Evolutionary conservation across 2,888 invertebrate genomes (phyloP), one percentile per base, ranked within the genome.

Genomic region (Ellobium chinense): DNA sequence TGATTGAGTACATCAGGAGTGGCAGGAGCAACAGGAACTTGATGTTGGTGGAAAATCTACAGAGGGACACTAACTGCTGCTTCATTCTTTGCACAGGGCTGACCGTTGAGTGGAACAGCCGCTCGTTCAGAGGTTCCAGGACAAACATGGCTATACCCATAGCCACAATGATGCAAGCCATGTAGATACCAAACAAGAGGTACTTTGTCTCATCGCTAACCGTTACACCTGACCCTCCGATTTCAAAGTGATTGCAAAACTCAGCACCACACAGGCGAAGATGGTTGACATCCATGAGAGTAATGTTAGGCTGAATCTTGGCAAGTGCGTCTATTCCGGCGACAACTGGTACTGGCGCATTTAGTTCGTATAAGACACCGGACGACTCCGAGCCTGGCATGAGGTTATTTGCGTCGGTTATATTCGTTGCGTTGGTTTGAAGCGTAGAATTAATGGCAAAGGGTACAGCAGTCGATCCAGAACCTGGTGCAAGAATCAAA

Each of bases 121-220:
- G 66, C 37, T 85, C 86, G 27, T 84, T 88, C 5, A 92, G 85
- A 3, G 86, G 87, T 65, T 92, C 91, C 75, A 92, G 83, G 54
- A 87, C 87, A 69, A 89, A 84, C 21, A 83, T 73, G 5, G 87
- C 83, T 54, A 91, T 86, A 18, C 88, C 62, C 24, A 90, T 84
- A 7, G 90, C 86, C 18, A 88, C n/a, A 5, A 90, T 73, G 5
- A 85, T 86, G 77, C 86, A 88, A 5, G 82, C 85, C 14, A 89
- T 83, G 83, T 89, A 91, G 29, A 90, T 87, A 18, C 90, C 88
- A 0, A 91, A 82, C 29, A 92, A 84, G 31, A 89, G 85, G 73
- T 88, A 90, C 72, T 89, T 86, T 14, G 86, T 85, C 12, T 79
- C 73, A n/a, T 85, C 81, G n/a, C 82, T 83, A 18, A 90, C 85